Evolutionary conservation across 2,888 invertebrate genomes (phyloP), one percentile per base, ranked within the genome.

Genomic region (Heliconius charithonia): DNA sequence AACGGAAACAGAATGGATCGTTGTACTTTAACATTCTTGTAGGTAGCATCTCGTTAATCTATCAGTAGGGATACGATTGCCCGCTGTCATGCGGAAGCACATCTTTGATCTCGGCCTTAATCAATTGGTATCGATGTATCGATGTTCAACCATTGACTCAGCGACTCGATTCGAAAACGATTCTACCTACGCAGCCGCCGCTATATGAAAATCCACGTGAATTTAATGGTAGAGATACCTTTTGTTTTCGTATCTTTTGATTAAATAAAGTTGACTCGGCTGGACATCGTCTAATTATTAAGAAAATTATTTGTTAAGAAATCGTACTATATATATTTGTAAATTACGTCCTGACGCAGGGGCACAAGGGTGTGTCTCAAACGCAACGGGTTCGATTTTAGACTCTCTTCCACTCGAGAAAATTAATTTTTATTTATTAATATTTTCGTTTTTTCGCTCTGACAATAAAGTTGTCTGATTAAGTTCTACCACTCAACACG

Each of bases 31-130:
- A 80, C 80, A 83, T 82, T 82, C 74, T 81, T 78, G 81, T 83
- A 81, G 83, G 84, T 76, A 83, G 82, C 79, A 78, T 79, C 82
- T 83, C 82, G 84, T 84, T 84, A 84, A 84, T 85, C 85, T 85
- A 85, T 85, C 84, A 83, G 82, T 83, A 81, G 82, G 83, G 82
- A 80, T 79, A 82, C 82, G 82, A 83, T 83, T 78, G 85, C 85
- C 85, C 84, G 85, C 87, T 85, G 87, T 89, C 91, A 90, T 86
- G 92, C 90, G 91, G 92, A 92, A 92, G 90, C 89, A 88, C 88
- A 91, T 91, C 91, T 91, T 91, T 90, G 92, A 92, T 92, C 91
- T 91, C 87, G 84, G 84, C 85, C 86, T 87, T 90, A 92, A 92
- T 92, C 92, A 91, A 91, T 91, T 89, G 87, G 87, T 89, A 90